These are phyloP conservation scores for Habropoda laboriosa DNA, from an alignment of 1,140 invertebrate species.

Conservation along the genomic window DNA sequence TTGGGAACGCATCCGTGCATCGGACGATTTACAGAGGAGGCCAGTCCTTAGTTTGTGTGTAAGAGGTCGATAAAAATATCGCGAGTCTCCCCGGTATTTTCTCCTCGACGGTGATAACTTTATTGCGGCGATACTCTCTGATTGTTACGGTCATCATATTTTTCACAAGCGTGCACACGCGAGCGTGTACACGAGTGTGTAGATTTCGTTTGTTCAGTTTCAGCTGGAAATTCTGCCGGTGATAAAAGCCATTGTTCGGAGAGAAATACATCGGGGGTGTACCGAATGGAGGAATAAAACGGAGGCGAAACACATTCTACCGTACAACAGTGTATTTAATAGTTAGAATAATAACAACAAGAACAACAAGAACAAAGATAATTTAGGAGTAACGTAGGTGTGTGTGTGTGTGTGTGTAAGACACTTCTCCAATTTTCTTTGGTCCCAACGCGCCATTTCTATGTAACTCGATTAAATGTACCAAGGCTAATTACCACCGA, in stretches of 20 bases:
- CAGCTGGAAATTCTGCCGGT: constrained; percentile 7
- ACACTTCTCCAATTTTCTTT: not conserved
- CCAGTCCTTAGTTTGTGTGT: not conserved
- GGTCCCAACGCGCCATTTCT: not conserved
- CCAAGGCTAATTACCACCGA: not conserved
- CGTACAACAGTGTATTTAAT: constrained; percentile 31
- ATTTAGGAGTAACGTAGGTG: constrained; percentile 1
- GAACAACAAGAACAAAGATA: not conserved
- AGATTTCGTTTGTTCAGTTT: constrained; percentile 22
- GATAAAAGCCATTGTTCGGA: constrained; percentile 11
- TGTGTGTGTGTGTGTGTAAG: too few relatives aligned
- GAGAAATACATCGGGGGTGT: not conserved
- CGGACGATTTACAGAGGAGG: not conserved
- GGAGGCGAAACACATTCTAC: not conserved
- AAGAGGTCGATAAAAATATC: constrained; percentile 45
- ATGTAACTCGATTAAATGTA: not conserved
- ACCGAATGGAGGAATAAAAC: not conserved
- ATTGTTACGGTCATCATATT: constrained; percentile 46
- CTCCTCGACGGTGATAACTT: constrained; percentile 36
- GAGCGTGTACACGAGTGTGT: constrained; percentile 6
- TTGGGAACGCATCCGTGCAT: not conserved
- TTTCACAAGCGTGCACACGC: not conserved
- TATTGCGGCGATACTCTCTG: constrained; percentile 37
- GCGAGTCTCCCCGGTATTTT: constrained; percentile 34
- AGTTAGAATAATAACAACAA: constrained; percentile 32